Conservation (phyloP, 1,140 invertebrate species). For the Melitaea cinxia region DNA sequence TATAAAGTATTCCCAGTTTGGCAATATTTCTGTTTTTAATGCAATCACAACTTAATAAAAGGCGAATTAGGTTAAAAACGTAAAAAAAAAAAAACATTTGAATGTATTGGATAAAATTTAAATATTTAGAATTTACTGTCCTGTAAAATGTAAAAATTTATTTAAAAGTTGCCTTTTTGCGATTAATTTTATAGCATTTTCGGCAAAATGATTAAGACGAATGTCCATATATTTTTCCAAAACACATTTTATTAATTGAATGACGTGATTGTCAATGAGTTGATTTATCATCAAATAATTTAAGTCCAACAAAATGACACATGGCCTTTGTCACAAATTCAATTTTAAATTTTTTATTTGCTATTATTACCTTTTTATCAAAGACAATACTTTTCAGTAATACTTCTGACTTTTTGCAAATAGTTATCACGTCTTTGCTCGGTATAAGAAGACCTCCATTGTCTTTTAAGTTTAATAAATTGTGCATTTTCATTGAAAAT, state of each 20-base stretch:
- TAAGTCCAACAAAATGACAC: background rate
- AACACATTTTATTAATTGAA: background rate
- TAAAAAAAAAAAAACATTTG: too few relatives aligned
- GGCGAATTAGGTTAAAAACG: too few relatives aligned
- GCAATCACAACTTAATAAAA: too few relatives aligned
- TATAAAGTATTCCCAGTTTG: too few relatives aligned
- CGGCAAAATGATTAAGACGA: too few relatives aligned
- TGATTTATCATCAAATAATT: background rate
- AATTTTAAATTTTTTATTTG: slow-evolving; percentile 1
- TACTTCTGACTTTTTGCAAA: background rate
- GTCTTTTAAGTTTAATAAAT: background rate
- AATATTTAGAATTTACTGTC: too few relatives aligned
- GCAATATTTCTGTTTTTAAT: too few relatives aligned
- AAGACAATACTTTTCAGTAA: background rate
- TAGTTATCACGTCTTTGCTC: background rate
- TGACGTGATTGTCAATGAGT: background rate
- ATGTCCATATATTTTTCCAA: background rate
- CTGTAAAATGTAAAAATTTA: too few relatives aligned
- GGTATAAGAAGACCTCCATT: background rate
- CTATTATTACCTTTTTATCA: background rate
- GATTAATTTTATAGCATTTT: too few relatives aligned
- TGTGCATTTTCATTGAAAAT: background rate
- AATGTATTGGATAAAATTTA: too few relatives aligned
- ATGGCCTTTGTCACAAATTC: background rate
- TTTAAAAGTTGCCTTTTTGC: too few relatives aligned